Evolutionary conservation across 2,797 vertebrate species (phyloP).

Genomic region (Pelochelys cantorii): DNA sequence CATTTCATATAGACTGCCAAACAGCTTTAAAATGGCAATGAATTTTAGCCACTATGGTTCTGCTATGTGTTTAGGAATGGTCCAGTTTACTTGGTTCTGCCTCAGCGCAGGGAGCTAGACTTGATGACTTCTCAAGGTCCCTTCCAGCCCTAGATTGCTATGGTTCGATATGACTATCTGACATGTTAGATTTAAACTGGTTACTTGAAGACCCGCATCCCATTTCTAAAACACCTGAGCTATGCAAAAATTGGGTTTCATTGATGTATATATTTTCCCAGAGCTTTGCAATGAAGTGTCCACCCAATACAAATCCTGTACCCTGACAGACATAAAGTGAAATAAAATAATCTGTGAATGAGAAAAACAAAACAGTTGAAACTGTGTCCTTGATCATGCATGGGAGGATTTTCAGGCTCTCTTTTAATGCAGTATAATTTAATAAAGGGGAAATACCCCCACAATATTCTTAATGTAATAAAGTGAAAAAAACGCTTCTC

Average conservation of each 20-base stretch:
- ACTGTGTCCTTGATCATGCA: conserved; percentile 75
- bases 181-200: conserved; percentile 27
- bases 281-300: conserved; percentile 48
- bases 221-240: conserved; percentile 50
- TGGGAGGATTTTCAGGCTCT: conserved; percentile 74
- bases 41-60: conserved; percentile 35
- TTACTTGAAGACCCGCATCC: conserved; percentile 29
- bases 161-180: conserved; percentile 39
- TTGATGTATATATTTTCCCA: conserved; percentile 49
- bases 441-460: conserved; percentile 65
- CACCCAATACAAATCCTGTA: conserved; percentile 72
- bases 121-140: not conserved
- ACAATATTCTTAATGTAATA: conserved; percentile 77
- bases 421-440: conserved; percentile 75
- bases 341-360: conserved; percentile 76
- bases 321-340: conserved; percentile 77
- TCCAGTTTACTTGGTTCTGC: not conserved
- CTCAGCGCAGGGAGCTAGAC: not conserved
- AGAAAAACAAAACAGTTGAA: conserved; percentile 79
- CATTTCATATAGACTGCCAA: conserved; percentile 39
- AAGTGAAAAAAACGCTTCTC: conserved; percentile 67
- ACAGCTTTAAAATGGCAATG: not conserved
- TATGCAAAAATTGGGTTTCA: conserved; percentile 69
- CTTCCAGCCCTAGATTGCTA: not conserved
- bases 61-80: not conserved